phyloP scores from a whole-genome alignment of 2,797 vertebrate species.

The Paratrypauchen microcephalus region DNA sequence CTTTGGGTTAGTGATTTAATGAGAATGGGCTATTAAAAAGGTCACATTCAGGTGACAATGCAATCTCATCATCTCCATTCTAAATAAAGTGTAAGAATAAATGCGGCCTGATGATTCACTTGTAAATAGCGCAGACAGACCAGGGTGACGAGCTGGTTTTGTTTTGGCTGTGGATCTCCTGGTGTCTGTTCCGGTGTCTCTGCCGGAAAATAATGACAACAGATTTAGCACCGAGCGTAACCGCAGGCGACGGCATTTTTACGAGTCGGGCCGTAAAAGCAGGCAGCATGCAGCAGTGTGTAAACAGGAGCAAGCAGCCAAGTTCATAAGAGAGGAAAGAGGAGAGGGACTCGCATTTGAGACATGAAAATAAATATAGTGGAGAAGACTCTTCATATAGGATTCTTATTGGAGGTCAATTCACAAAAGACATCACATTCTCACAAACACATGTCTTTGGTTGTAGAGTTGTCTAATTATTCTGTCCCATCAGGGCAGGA shows the following conservation, averaged over 20 bases:
- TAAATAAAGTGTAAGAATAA: too few species aligned
- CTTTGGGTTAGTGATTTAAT: too few species aligned
- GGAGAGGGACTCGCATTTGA: background rate
- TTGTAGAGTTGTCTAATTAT: too few species aligned
- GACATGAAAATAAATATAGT: background rate
- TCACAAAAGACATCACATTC: background rate
- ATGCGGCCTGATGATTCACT: slow-evolving; percentile 21
- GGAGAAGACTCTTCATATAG: too few species aligned
- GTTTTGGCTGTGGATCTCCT: slow-evolving; percentile 27
- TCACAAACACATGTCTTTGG: too few species aligned
- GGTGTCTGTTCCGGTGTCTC: slow-evolving; percentile 35
- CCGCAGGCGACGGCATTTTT: slow-evolving; percentile 25
- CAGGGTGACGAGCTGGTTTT: slow-evolving; percentile 30
- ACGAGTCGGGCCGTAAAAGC: slow-evolving; percentile 29
- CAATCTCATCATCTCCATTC: too few species aligned
- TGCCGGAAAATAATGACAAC: slow-evolving; percentile 40
- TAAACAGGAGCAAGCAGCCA: slow-evolving; percentile 2
- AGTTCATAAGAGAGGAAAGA: slow-evolving; percentile 5
- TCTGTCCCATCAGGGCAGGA: too few species aligned
- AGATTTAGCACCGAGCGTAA: slow-evolving; percentile 50
- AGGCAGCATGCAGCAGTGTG: slow-evolving; percentile 4
- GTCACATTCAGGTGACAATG: too few species aligned
- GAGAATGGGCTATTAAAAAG: too few species aligned
- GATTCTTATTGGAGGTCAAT: too few species aligned
- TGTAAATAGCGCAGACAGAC: slow-evolving; percentile 28